Base-by-base conservation (phyloP, 2,113 vertebrate genomes). In the Vimba vimba region DNA sequence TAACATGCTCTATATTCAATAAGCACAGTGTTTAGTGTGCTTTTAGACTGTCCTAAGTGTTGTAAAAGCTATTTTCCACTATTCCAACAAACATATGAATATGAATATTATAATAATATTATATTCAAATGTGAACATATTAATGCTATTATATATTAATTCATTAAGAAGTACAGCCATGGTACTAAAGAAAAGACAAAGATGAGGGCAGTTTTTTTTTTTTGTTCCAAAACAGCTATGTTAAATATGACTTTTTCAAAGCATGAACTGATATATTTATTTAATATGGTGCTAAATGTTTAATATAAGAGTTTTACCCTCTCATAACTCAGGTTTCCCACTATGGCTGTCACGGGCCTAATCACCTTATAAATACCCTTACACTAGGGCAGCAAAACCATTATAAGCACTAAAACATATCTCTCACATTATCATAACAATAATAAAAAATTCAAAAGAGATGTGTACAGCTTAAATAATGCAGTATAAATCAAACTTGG, bases 281-380 rank as follows among this genome's bases (percentile, higher is more conserved):
- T 91, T 90, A 88, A 92, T 89, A 92, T 92, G 95, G 94, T 95
- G 95, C 94, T 95, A 94, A 90, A 87, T 78, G 25, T 85, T 85
- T 82, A 89, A 86, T 23, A 62, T 47, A 21, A 55, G 62, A 45
- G 62, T 57, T 87, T 78, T 74, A 79, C 66, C 55, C 30, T 84
- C 50, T 79, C 9, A 74, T 39, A 79, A 57, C n/a, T 82, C 73
- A 74, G 52, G 83, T 82, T 82, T 62, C 62, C 59, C 71, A 55
- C 6, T 69, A 47, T 74, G 10, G 4, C 33, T 25, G 13, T 55
- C 30, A 1, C 45, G 15, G 57, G 36, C 8, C 19, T 36, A 15
- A 23, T 50, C 43, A 13, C 73, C 27, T 21, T 64, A 45, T 43
- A 47, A 64, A 64, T 30, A 21, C 39, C 9, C n/a, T 27, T 17